These are phyloP conservation scores for Vanacampus margaritifer DNA, from an alignment of 2,113 vertebrate genomes.

Conservation along the genomic window DNA sequence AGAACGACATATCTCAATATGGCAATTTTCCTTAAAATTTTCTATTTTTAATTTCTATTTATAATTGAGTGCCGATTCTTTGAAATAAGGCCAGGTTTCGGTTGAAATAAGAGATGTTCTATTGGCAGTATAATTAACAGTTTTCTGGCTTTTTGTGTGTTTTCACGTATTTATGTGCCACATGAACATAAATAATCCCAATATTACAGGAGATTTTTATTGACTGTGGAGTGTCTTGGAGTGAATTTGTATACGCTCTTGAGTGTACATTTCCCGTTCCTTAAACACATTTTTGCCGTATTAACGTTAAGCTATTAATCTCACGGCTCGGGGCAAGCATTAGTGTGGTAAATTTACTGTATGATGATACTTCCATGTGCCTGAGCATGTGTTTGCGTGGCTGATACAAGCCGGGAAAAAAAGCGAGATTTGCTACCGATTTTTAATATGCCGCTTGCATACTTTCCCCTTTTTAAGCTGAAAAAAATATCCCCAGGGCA, in stretches of 20 bases:
- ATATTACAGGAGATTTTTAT: constrained; percentile 40
- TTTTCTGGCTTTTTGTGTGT: neutral
- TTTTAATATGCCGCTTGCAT: constrained; percentile 29
- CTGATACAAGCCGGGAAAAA: neutral
- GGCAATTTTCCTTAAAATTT: too few species aligned
- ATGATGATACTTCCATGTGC: constrained; percentile 38
- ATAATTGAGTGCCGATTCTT: too few species aligned
- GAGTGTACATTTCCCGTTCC: constrained; percentile 20
- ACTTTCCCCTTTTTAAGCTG: constrained; percentile 18
- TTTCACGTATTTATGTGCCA: neutral
- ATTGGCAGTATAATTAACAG: neutral
- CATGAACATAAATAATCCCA: constrained; percentile 21
- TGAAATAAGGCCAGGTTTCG: too few species aligned
- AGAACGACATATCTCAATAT: neutral
- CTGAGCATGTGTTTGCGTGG: neutral
- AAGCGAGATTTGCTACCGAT: constrained; percentile 38
- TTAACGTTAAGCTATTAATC: constrained; percentile 53
- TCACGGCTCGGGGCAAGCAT: constrained; percentile 42
- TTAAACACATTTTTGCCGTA: constrained; percentile 37
- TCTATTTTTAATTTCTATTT: too few species aligned
- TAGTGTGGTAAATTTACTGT: constrained; percentile 36
- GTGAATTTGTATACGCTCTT: constrained; percentile 19
- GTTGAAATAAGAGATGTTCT: too few species aligned
- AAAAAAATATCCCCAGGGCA: constrained; percentile 33
- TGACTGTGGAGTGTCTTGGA: constrained; percentile 32